phyloP scores from a whole-genome alignment of 2,113 vertebrate species.

The Thamnaconus septentrionalis region DNA sequence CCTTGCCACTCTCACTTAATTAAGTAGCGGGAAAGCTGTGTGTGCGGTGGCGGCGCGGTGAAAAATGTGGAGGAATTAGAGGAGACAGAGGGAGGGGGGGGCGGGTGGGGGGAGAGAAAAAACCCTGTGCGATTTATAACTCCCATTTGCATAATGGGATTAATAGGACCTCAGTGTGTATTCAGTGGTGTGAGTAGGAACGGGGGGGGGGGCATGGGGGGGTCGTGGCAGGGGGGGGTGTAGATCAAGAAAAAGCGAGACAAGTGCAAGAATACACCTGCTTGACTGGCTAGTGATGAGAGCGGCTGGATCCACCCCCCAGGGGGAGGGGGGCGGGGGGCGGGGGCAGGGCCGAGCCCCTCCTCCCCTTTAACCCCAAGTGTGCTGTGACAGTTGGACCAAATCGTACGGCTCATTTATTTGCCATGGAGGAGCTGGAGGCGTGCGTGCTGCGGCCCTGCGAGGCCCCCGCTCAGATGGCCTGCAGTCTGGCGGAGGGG shows the following conservation, averaged over 20 bases:
- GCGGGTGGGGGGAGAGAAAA: constrained; percentile 7
- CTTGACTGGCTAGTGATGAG: constrained; percentile 49
- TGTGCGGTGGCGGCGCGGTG: constrained; percentile 29
- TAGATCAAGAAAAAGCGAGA: constrained; percentile 39
- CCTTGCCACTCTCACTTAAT: constrained; percentile 44
- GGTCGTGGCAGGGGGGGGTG: constrained; percentile 20
- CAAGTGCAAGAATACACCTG: constrained; percentile 56
- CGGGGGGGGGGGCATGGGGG: neutral
- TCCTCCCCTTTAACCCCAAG: constrained; percentile 20
- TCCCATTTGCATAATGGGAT: constrained; percentile 71
- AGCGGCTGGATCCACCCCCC: constrained; percentile 14
- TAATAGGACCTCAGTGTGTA: constrained; percentile 66
- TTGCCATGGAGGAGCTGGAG: constrained; percentile 20
- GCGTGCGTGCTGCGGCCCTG: constrained; percentile 13
- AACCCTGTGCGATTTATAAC: constrained; percentile 56
- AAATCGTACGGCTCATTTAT: constrained; percentile 44
- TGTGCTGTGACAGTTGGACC: constrained; percentile 43
- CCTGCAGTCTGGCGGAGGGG: constrained; percentile 8
- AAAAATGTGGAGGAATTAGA: constrained; percentile 38
- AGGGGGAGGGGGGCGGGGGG: neutral
- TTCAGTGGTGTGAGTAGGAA: constrained; percentile 32
- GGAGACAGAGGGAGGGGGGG: constrained; percentile 15
- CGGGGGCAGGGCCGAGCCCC: neutral
- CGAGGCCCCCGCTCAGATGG: constrained; percentile 32
- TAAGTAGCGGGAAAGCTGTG: constrained; percentile 34